Percentiles rank a stretch among this genome's conserved stretches.
Evolutionary conservation across 2,113 vertebrate species (phyloP).

Genomic region (Meleagris gallopavo): DNA sequence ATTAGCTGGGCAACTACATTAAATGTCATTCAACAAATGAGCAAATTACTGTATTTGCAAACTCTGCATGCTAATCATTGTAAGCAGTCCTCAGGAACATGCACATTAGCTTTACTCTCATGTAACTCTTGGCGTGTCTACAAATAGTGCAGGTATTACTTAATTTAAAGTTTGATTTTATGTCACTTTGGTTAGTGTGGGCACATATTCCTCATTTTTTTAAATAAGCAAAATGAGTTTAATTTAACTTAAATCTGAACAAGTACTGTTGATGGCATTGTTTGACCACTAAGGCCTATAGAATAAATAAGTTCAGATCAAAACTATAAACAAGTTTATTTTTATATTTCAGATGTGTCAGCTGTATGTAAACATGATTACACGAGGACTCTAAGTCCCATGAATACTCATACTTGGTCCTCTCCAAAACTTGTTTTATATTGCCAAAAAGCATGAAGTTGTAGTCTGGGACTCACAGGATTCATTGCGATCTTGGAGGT

Average conservation of each 20-base stretch:
- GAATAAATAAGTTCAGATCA: neutral
- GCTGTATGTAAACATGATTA: neutral
- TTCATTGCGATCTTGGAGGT: neutral
- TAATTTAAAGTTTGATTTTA: conserved; percentile 14
- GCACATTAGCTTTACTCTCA: neutral
- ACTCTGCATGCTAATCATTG: conserved; percentile 22
- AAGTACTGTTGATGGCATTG: neutral
- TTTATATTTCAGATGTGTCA: neutral
- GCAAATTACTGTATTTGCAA: conserved; percentile 33
- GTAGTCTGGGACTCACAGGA: neutral
- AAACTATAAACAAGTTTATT: neutral
- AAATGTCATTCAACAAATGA: conserved; percentile 34
- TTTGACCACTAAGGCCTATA: neutral
- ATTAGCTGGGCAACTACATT: neutral
- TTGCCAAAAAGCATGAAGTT: neutral
- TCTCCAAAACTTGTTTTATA: neutral
- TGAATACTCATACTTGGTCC: fast-evolving
- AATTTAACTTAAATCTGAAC: neutral
- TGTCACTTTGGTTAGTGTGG: neutral
- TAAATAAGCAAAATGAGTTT: neutral
- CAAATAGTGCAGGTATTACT: neutral
- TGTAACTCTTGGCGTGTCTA: neutral
- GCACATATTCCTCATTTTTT: neutral
- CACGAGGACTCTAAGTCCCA: neutral
- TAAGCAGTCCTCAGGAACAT: conserved; percentile 7